These are phyloP conservation scores for Peucedramus taeniatus DNA, from an alignment of 2,113 vertebrate species.

Conservation along the genomic window DNA sequence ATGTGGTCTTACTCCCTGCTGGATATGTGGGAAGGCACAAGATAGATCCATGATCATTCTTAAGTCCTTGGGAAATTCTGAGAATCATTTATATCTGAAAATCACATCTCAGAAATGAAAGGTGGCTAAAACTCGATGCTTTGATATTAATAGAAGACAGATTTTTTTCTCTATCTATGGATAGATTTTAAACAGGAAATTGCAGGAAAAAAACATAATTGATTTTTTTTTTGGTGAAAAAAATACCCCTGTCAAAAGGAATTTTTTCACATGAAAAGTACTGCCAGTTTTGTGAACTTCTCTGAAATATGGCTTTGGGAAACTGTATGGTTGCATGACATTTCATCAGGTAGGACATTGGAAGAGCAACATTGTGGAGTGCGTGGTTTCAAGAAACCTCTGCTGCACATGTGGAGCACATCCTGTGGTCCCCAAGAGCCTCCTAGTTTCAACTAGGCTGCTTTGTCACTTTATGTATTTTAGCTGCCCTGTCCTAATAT, in stretches of 20 bases:
- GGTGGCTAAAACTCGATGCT: not conserved
- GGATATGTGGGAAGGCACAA: not conserved
- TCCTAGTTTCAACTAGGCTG: not conserved
- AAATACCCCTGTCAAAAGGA: accelerated
- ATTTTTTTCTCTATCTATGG: not conserved
- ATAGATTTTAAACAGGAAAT: not conserved
- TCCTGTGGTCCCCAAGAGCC: not conserved
- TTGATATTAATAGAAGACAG: not conserved
- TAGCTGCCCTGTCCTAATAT: not conserved
- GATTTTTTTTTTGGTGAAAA: not conserved
- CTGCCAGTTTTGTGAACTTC: not conserved
- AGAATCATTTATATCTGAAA: not conserved
- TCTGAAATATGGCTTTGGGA: not conserved
- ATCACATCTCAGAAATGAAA: not conserved
- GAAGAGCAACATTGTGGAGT: not conserved
- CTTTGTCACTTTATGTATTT: not conserved
- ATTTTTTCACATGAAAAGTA: not conserved
- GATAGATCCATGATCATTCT: not conserved
- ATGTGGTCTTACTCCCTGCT: not conserved
- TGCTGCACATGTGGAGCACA: not conserved
- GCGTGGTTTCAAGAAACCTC: not conserved
- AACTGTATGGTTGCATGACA: not conserved
- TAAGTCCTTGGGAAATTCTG: not conserved
- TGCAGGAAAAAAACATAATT: not conserved
- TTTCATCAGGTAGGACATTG: not conserved